Evolutionary conservation across 2,797 vertebrate genomes (phyloP), one percentile per base, ranked within the genome.

Genomic region (Benthosema pterotum): DNA sequence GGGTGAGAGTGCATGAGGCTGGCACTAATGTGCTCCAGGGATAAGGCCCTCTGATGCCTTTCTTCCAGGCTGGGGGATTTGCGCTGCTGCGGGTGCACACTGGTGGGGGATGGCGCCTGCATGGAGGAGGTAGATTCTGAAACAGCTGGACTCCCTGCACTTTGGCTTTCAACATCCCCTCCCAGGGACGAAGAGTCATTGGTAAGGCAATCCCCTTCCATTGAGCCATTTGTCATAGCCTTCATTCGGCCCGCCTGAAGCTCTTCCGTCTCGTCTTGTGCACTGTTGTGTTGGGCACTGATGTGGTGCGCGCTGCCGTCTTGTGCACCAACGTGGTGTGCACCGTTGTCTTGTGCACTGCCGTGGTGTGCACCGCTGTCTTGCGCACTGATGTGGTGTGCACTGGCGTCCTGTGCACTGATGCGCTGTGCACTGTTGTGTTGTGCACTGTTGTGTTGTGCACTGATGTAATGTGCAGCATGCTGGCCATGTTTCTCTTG

Each of bases 121-220:
- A 98, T 95, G 83, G 96, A 99, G 91, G 97, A 99, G 95, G 97
- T 97, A 95, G 97, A 99, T 95, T 99, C 98, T 51, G 98, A 99
- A 87, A 95, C 88, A 85, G 97, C 96, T 75, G 98, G 98, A 91
- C 98, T 99, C 83, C 96, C 97, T 65, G 91, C 92, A 71, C 96
- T 99, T 89, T 95, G 96, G 91, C 97, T 99, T 90, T 99, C 97
- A 87, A 97, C 75, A 77, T 99, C 97, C 13, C 96, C 96, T 65
- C 95, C 95, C 0, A 98, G 83, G 15, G 97, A 99, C 0, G 96
- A 99, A 0, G 96, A 97, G 75, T 99, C 97, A 0, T 99, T 97
- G 79, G 97, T 99, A 90, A 98, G 86, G 76, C 94, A 91, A 2
- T 99, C 98, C 43, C 95, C 96, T 83, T 99, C 98, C 46, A 94